Percentiles rank a stretch among this genome's conserved stretches.
These are phyloP conservation scores for Hippocampus zosterae DNA, from an alignment of 2,113 vertebrate genomes.

Conservation along the genomic window DNA sequence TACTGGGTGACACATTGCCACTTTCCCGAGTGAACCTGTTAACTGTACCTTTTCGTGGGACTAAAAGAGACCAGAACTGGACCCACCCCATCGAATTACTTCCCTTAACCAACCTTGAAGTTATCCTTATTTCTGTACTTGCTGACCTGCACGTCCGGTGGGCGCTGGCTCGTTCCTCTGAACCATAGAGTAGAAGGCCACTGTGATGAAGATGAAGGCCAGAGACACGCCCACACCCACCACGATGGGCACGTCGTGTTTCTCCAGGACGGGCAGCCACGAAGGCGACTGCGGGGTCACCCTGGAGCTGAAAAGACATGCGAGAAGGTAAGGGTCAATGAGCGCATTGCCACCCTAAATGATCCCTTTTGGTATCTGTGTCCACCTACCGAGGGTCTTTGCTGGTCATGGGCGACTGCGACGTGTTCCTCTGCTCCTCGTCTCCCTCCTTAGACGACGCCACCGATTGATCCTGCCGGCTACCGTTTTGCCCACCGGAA, in stretches of 20 bases:
- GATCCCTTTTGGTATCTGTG: not conserved
- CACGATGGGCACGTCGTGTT: conserved; percentile 78
- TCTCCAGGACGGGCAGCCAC: conserved; percentile 71
- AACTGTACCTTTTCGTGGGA: not conserved
- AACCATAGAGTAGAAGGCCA: conserved; percentile 75
- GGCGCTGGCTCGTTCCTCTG: conserved; percentile 70
- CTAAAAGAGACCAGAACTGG: not conserved
- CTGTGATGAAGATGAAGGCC: conserved; percentile 76
- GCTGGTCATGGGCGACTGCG: conserved; percentile 71
- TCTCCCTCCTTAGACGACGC: conserved; percentile 34
- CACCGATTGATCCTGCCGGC: conserved; percentile 20
- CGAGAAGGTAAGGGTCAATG: not conserved
- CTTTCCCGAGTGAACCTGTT: not conserved
- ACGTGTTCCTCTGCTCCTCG: conserved; percentile 66
- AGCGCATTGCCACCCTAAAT: too few relatives aligned
- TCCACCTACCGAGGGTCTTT: conserved; percentile 60
- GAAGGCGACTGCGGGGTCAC: conserved; percentile 56
- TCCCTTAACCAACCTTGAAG: not conserved
- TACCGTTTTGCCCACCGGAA: conserved; percentile 36
- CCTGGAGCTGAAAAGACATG: conserved; percentile 34
- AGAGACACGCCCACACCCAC: conserved; percentile 76
- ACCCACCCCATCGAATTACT: not conserved
- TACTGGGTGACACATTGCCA: not conserved
- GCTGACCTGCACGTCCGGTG: conserved; percentile 63
- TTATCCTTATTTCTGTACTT: not conserved